A percentile compares a stretch with the other conserved stretches of the same genome.
Evolutionary conservation across 2,113 vertebrate species (phyloP).

Genomic region (Nesoenas mayeri): DNA sequence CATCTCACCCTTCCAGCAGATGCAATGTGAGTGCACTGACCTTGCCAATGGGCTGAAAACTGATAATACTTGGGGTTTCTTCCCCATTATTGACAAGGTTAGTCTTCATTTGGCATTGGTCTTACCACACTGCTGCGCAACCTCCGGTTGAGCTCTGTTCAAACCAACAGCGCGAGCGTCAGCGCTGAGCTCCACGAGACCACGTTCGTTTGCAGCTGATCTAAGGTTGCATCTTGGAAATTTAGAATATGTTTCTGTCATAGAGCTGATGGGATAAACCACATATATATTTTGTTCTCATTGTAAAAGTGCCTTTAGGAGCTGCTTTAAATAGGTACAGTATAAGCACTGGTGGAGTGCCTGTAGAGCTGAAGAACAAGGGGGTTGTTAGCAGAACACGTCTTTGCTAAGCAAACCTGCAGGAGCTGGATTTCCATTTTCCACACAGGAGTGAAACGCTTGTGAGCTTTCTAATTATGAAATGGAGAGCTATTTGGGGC

Average conservation of each 20-base stretch:
- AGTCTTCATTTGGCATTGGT: background rate
- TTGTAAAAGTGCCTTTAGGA: background rate
- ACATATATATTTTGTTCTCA: background rate
- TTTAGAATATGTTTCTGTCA: background rate
- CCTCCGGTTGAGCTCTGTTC: too few species aligned
- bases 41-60: background rate
- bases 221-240: background rate
- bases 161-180: accelerated
- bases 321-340: background rate
- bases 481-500: background rate
- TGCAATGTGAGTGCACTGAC: background rate
- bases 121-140: background rate
- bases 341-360: background rate
- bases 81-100: background rate
- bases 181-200: background rate
- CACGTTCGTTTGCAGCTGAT: background rate
- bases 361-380: background rate
- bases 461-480: constrained; percentile 29
- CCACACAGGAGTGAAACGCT: background rate
- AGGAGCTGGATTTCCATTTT: background rate
- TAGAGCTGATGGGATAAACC: background rate
- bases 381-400: background rate
- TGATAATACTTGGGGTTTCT: too few species aligned
- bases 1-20: background rate
- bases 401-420: background rate